A percentile compares a stretch with the other conserved stretches of the same genome.
These are phyloP conservation scores for Trichopria drosophilae DNA, from an alignment of 2,888 invertebrate species.

Conservation along the genomic window DNA sequence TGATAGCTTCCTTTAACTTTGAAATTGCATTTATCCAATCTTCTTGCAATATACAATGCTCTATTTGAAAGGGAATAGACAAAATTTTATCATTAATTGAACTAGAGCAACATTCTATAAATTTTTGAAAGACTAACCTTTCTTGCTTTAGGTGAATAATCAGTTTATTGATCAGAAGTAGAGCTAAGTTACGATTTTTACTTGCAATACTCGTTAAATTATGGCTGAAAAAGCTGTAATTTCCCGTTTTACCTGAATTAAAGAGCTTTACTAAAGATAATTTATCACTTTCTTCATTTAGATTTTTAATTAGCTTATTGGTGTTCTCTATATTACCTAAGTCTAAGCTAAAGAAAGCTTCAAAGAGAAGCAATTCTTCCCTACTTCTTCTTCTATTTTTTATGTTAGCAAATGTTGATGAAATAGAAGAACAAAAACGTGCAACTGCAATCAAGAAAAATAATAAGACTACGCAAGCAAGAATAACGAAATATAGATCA, in stretches of 20 bases:
- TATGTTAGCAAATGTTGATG: conserved; percentile 25
- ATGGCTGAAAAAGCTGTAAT: conserved; percentile 25
- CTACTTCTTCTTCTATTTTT: conserved; percentile 23
- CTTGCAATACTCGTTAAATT: conserved; percentile 22
- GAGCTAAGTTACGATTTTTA: conserved; percentile 25
- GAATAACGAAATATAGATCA: conserved; percentile 24
- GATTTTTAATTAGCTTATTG: conserved; percentile 22
- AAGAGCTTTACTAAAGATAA: conserved; percentile 24
- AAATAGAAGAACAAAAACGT: conserved; percentile 23
- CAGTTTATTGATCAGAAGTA: conserved; percentile 23
- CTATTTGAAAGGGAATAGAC: conserved; percentile 24
- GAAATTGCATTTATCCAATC: conserved; percentile 24
- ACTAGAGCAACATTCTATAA: conserved; percentile 26
- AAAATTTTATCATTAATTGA: conserved; percentile 24
- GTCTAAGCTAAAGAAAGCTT: conserved; percentile 25
- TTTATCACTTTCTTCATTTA: conserved; percentile 21
- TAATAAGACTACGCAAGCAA: conserved; percentile 25
- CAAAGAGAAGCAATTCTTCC: conserved; percentile 26
- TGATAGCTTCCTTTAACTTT: conserved; percentile 21
- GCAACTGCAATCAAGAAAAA: conserved; percentile 22
- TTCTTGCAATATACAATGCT: conserved; percentile 25
- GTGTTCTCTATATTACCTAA: conserved; percentile 23
- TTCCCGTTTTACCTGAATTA: conserved; percentile 25
- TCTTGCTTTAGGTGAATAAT: conserved; percentile 21
- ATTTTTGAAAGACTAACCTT: conserved; percentile 24